Base-by-base conservation (phyloP, 2,113 vertebrate genomes). In the Burhinus bistriatus region DNA sequence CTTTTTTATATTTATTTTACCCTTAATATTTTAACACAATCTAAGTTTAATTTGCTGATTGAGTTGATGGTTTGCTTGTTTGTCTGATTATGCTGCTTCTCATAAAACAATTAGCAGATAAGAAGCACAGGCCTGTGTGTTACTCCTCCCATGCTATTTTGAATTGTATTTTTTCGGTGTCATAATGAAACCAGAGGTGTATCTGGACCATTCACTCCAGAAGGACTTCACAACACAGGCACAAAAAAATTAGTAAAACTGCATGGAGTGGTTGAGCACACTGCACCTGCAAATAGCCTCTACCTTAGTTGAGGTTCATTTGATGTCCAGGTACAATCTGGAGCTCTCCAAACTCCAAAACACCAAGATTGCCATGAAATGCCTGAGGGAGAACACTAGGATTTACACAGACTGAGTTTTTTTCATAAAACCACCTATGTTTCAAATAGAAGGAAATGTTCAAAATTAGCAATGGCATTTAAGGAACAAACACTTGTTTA, bases 21-120 rank as follows among this genome's bases (percentile, higher is more conserved):
- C 34, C 42, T 84, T 83, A 81, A 34, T 87, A 68, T 92, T 95
- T 94, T 88, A 93, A 57, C 34, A 85, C 20, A 81, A 23, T 77
- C 51, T 86, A 82, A 52, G 26, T 88, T 89, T 85, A 80, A 93
- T 93, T 92, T 94, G 77, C 18, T 89, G 54, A 44, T 59, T 80
- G 32, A 1, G 9, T 45, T 82, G 34, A 26, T 1, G 0, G 22
- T 61, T 77, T 72, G 6, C 19, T 66, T 64, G 1, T 65, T 68
- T 95, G 52, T 88, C 82, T 89, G 65, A 65, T 90, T 94, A 83
- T 83, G 65, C 32, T 78, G 66, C 68, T 96, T 88, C n/a, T 83
- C 38, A 44, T 34, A 61, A 77, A 93, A 70, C 3, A 30, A 69
- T 44, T 89, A 91, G 55, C 59, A 89, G 40, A 51, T 18, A 54